These are phyloP conservation scores for Aquatica leii DNA, from an alignment of 2,888 invertebrate species.

Conservation along the genomic window DNA sequence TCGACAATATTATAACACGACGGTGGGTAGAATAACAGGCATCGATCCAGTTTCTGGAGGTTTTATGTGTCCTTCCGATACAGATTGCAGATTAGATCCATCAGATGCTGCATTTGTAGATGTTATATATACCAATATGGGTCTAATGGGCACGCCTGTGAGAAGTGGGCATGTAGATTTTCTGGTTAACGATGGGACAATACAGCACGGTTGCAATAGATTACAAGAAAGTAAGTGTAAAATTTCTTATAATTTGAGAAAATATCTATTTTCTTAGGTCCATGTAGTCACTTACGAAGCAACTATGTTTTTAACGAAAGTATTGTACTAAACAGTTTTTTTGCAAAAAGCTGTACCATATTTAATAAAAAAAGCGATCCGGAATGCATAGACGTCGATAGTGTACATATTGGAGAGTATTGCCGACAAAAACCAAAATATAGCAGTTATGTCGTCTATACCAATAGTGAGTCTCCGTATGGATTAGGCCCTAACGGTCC, in stretches of 20 bases:
- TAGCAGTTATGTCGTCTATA: neutral
- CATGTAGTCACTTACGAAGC: neutral
- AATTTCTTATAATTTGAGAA: neutral
- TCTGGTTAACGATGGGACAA: neutral
- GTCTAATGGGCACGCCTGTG: neutral
- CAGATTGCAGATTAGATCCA: neutral
- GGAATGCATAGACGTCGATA: neutral
- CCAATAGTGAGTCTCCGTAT: no score
- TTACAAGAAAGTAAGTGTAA: neutral
- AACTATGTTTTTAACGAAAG: neutral
- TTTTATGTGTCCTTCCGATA: neutral
- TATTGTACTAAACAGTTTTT: neutral
- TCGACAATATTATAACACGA: neutral
- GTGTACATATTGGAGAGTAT: neutral
- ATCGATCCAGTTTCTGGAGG: neutral
- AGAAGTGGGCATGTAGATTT: neutral
- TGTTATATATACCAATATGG: neutral
- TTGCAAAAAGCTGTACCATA: neutral
- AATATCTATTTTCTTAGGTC: neutral
- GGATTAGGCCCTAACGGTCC: no score
- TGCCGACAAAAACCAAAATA: neutral
- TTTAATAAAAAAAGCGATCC: neutral
- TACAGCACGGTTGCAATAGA: neutral
- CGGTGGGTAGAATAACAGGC: neutral
- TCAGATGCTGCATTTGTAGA: neutral